Conservation (phyloP, 1,140 invertebrate genomes). For the Drosophila busckii region DNA sequence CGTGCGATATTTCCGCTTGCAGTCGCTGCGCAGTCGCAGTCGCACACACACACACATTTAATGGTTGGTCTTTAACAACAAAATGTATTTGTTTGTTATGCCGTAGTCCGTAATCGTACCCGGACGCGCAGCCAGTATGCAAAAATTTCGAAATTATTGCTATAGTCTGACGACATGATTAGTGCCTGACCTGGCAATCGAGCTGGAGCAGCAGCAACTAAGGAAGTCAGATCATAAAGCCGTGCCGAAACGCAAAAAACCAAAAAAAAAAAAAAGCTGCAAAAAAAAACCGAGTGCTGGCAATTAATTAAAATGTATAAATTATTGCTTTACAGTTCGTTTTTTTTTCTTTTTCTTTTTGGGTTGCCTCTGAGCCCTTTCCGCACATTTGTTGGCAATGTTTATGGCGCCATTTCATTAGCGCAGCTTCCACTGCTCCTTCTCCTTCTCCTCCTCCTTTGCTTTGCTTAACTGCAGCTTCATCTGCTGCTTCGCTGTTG, state of each 20-base stretch:
- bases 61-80: conserved; percentile 37
- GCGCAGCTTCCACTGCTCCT: conserved; percentile 1
- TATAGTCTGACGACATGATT: conserved; percentile 51
- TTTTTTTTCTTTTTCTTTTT: too few species aligned
- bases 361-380: conserved; percentile 15
- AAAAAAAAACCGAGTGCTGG: too few species aligned
- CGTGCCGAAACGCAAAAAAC: conserved; percentile 14
- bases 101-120: conserved; percentile 3
- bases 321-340: conserved; percentile 32
- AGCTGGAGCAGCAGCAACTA: neutral
- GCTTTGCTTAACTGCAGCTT: neutral
- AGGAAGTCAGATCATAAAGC: conserved; percentile 35
- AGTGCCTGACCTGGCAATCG: conserved; percentile 3
- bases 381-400: conserved; percentile 44
- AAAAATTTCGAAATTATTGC: conserved; percentile 12
- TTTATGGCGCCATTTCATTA: conserved; percentile 64
- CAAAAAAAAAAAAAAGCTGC: too few species aligned
- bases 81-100: conserved; percentile 45
- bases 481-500: too few species aligned
- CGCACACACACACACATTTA: conserved; percentile 42
- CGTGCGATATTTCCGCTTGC: conserved; percentile 20
- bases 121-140: conserved; percentile 14
- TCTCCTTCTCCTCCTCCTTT: neutral
- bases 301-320: conserved; percentile 72
- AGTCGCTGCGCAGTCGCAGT: neutral